These are phyloP conservation scores for Hyperoplus immaculatus DNA, from an alignment of 2,797 vertebrate species.

Conservation along the genomic window DNA sequence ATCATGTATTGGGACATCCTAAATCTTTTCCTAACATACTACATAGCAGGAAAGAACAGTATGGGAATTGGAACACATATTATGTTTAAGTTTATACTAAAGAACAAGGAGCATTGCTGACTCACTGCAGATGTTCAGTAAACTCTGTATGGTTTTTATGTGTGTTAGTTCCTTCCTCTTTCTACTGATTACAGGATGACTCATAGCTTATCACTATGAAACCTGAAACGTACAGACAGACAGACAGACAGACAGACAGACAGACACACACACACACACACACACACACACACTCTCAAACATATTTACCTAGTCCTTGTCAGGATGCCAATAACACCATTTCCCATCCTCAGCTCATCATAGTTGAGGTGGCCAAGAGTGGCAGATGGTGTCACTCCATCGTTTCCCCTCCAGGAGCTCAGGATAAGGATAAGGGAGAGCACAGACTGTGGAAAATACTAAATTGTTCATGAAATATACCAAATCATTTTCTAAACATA, in stretches of 20 bases:
- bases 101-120: constrained; percentile 23
- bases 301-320: constrained; percentile 27
- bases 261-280: constrained; percentile 24
- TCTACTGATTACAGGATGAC: constrained; percentile 44
- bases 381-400: constrained; percentile 61
- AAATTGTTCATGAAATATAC: no score
- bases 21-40: no score
- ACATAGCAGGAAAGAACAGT: no score
- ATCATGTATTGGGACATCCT: no score
- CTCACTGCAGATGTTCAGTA: constrained; percentile 31
- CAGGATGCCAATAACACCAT: constrained; percentile 32
- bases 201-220: constrained; percentile 56
- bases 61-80: no score
- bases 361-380: constrained; percentile 30
- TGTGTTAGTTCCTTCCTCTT: constrained; percentile 31
- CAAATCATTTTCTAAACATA: neutral
- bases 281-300: constrained; percentile 6
- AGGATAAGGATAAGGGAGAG: constrained; percentile 35
- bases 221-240: neutral
- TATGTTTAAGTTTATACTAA: constrained; percentile 17
- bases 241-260: neutral
- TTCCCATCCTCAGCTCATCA: constrained; percentile 31
- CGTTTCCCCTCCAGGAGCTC: constrained; percentile 19
- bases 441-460: neutral
- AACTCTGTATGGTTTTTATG: constrained; percentile 36